Evolutionary conservation across 2,888 invertebrate genomes (phyloP), one percentile per base, ranked within the genome.

Genomic region (Coelopa pilipes): DNA sequence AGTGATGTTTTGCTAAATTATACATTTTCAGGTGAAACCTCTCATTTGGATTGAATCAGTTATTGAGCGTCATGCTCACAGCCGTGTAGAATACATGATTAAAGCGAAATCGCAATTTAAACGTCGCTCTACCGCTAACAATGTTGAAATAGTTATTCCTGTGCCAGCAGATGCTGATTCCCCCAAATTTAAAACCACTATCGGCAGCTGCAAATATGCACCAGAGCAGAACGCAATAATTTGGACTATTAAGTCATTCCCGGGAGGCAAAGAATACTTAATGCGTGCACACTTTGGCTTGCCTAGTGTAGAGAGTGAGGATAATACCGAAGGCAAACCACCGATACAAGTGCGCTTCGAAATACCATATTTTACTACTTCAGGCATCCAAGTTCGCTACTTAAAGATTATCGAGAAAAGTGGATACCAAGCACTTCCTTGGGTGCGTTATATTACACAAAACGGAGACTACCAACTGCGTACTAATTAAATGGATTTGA

Each of bases 401-500:
- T 77, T 85, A 7, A 85, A 85, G 89, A 99, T 99, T 81, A 99
- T 99, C 82, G 99, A 99, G 85, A 99, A 99, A 89, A 98, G 97
- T 87, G 99, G 99, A 0, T 99, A 99, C 87, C 99, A 99, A 88
- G 99, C 99, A 0, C 87, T 99, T 77, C 99, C 99, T 0, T 99
- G 99, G 99, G 99, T 99, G 7, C 90, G 99, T n/a, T 99, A 99
- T 87, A 99, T 99, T 78, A 99, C 99, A 57, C 98, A 99, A 87
- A 99, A 99, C 87, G 99, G 99, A 70, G 99, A 99, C 88, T 99
- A 99, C 87, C 98, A 99, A 86, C 89, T 99, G 79, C 92, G 99
- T 88, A 99, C 97, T 79, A 96, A 96, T 89, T 96, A 89, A 89
- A 60, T n/a, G 45, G n/a, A 47, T 21, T 59, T 46, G 17, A 13